Percentiles rank a stretch among this genome's conserved stretches.
These are phyloP conservation scores for Morpho deidamia DNA, from an alignment of 2,888 invertebrate species.

Conservation along the genomic window DNA sequence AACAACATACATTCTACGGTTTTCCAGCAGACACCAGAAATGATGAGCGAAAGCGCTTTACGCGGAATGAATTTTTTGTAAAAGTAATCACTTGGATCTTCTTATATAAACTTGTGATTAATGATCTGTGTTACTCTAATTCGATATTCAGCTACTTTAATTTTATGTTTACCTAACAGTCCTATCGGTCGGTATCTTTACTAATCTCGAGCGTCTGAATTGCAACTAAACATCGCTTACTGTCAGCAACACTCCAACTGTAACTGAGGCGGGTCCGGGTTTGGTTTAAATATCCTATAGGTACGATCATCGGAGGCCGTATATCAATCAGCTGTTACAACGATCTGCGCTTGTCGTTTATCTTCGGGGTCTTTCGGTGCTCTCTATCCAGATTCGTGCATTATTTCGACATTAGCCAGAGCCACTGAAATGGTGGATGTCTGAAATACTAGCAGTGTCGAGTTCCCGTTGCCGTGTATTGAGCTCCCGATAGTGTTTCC, in stretches of 20 bases:
- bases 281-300: conserved; percentile 53
- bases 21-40: too few species aligned
- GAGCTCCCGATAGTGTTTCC: conserved; percentile 71
- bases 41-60: too few species aligned
- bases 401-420: conserved; percentile 72
- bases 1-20: too few species aligned
- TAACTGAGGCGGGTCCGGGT: conserved; percentile 70
- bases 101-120: too few species aligned
- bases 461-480: conserved; percentile 60
- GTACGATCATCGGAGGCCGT: conserved; percentile 64
- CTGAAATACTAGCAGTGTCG: conserved; percentile 66
- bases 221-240: conserved; percentile 66
- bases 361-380: conserved; percentile 69
- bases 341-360: conserved; percentile 73
- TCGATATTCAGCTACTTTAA: conserved; percentile 8
- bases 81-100: too few species aligned
- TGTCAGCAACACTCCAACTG: conserved; percentile 70
- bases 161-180: conserved; percentile 20
- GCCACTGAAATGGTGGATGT: conserved; percentile 68
- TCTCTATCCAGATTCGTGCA: conserved; percentile 74
- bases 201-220: conserved; percentile 45
- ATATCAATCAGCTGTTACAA: conserved; percentile 77
- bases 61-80: too few species aligned
- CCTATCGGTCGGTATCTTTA: conserved; percentile 23
- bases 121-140: background rate